phyloP scores from a whole-genome alignment of 2,888 invertebrate genomes.

The Pammene aurita region DNA sequence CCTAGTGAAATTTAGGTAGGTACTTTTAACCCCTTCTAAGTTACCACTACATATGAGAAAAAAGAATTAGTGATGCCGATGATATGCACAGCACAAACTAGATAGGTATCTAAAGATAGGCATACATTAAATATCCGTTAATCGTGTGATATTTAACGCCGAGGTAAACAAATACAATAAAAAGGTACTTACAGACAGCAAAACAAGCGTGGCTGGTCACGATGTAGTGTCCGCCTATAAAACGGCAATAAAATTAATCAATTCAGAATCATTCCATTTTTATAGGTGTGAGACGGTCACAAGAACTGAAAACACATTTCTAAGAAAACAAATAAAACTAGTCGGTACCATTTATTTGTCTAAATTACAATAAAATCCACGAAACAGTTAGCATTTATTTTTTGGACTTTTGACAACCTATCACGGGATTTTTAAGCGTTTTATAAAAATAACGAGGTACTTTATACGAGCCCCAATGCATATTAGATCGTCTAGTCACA shows the following conservation, averaged over 20 bases:
- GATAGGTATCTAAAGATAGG: neutral
- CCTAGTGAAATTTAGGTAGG: too few relatives aligned
- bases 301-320: slow-evolving; percentile 37
- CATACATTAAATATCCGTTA: slow-evolving; percentile 1
- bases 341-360: slow-evolving; percentile 6
- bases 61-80: too few relatives aligned
- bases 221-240: slow-evolving; percentile 29
- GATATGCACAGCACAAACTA: too few relatives aligned
- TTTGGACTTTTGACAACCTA: neutral
- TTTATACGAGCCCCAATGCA: too few relatives aligned
- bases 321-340: slow-evolving; percentile 33
- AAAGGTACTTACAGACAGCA: slow-evolving; percentile 28
- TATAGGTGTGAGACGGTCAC: slow-evolving; percentile 32
- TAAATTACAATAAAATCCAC: slow-evolving; percentile 6
- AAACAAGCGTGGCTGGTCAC: slow-evolving; percentile 28
- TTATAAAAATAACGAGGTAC: too few relatives aligned
- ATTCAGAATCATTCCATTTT: slow-evolving; percentile 37
- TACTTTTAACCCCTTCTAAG: too few relatives aligned
- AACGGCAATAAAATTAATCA: slow-evolving; percentile 39
- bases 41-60: too few relatives aligned
- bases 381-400: neutral
- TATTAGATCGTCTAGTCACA: too few relatives aligned
- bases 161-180: slow-evolving; percentile 36
- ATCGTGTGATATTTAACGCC: slow-evolving; percentile 37
- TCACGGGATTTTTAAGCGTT: too few relatives aligned